A percentile compares a stretch with the other conserved stretches of the same genome.
Conservation (phyloP, 2,888 invertebrate genomes). For the Coenonympha arcania region DNA sequence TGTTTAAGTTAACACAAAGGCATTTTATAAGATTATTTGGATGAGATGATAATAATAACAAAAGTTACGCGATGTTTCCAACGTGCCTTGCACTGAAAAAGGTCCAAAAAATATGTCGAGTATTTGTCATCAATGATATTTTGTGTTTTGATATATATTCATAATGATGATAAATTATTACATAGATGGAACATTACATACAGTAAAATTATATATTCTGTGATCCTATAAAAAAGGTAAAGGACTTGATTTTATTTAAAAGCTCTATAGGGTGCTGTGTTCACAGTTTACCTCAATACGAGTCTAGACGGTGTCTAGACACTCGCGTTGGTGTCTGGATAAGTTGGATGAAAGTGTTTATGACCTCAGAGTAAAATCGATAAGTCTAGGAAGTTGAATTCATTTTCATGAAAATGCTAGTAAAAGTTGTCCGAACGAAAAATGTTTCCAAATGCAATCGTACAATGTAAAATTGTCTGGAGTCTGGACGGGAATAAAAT, state of each 20-base stretch:
- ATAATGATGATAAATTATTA: too few species aligned
- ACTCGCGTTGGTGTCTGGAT: conserved; percentile 31
- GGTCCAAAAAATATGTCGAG: too few species aligned
- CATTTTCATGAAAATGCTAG: conserved; percentile 1
- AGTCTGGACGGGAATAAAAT: background rate
- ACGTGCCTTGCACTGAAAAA: too few species aligned
- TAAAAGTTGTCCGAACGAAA: conserved; percentile 5
- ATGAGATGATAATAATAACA: too few species aligned
- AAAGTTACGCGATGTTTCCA: too few species aligned
- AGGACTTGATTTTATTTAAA: background rate
- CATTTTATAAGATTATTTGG: too few species aligned
- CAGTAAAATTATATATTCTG: too few species aligned
- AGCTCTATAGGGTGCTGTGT: conserved; percentile 11
- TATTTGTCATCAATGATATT: too few species aligned
- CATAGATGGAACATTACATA: too few species aligned
- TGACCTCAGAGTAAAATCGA: conserved; percentile 32
- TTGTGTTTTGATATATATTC: too few species aligned
- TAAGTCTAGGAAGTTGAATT: conserved; percentile 21
- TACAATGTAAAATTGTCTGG: background rate
- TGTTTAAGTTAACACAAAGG: too few species aligned
- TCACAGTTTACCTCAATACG: conserved; percentile 38
- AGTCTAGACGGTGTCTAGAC: conserved; percentile 69
- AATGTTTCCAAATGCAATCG: background rate
- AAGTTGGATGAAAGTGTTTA: conserved; percentile 31
- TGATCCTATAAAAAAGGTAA: background rate